Percentiles rank a stretch among this genome's conserved stretches.
Conservation (phyloP, 1,140 invertebrate genomes). For the Diorhabda elongata region DNA sequence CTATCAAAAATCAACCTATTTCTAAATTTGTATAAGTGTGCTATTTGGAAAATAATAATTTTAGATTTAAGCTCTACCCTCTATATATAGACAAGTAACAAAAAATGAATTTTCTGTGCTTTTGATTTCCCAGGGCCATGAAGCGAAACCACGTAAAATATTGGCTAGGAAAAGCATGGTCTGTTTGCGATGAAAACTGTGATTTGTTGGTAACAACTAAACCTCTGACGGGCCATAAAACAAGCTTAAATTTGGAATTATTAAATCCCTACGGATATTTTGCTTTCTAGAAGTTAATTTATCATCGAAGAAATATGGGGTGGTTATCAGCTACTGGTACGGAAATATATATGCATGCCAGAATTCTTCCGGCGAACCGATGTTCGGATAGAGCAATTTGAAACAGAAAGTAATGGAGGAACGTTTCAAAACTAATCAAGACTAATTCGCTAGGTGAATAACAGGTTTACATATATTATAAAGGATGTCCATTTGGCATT, state of each 20-base stretch:
- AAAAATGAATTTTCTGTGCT: background rate
- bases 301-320: constrained; percentile 10
- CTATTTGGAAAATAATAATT: too few relatives aligned
- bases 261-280: constrained; percentile 11
- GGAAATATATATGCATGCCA: constrained; percentile 7
- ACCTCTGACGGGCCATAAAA: constrained; percentile 10
- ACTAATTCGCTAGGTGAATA: too few relatives aligned
- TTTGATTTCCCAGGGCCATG: background rate
- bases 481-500: too few relatives aligned
- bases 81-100: too few relatives aligned
- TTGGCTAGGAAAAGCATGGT: background rate
- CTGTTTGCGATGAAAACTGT: background rate
- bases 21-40: too few relatives aligned
- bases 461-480: too few relatives aligned
- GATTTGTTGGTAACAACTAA: constrained; percentile 2
- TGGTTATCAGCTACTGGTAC: constrained; percentile 12
- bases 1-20: too few relatives aligned
- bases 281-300: constrained; percentile 7
- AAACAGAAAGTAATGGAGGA: too few relatives aligned
- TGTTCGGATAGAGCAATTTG: too few relatives aligned
- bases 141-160: background rate
- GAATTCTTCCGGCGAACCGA: too few relatives aligned
- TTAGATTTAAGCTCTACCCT: too few relatives aligned
- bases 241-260: constrained; percentile 9
- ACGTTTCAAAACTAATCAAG: too few relatives aligned